Conservation (phyloP, 2,797 vertebrate species). For the Arnoldichthys spilopterus region DNA sequence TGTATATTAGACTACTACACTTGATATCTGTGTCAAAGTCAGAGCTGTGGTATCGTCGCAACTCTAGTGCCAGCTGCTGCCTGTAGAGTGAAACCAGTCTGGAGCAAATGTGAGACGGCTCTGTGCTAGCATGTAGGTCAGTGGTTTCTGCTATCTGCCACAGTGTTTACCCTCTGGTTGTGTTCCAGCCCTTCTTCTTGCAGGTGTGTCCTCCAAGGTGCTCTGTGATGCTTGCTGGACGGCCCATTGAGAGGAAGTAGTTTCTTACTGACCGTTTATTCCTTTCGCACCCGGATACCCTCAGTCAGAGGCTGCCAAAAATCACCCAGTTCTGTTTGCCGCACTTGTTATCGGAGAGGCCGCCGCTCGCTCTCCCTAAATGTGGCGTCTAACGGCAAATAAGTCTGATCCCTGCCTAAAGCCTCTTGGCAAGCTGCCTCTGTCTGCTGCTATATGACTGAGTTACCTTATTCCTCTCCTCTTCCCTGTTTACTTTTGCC, state of each 20-base stretch:
- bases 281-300: slow-evolving; percentile 26
- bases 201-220: slow-evolving; percentile 37
- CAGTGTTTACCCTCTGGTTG: slow-evolving; percentile 33
- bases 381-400: slow-evolving; percentile 34
- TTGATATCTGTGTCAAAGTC: background rate
- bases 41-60: background rate
- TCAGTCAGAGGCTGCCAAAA: slow-evolving; percentile 30
- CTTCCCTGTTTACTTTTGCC: slow-evolving; percentile 11
- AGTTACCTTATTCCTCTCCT: slow-evolving; percentile 16
- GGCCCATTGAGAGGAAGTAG: slow-evolving; percentile 39
- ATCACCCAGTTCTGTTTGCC: slow-evolving; percentile 44
- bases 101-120: slow-evolving; percentile 27
- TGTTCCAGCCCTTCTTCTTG: slow-evolving; percentile 27
- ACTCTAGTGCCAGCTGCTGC: slow-evolving; percentile 22
- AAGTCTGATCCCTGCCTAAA: slow-evolving; percentile 35
- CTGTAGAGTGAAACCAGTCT: slow-evolving; percentile 17
- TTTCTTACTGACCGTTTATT: slow-evolving; percentile 27
- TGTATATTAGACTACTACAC: background rate
- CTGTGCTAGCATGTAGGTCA: slow-evolving; percentile 42
- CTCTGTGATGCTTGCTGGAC: slow-evolving; percentile 53
- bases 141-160: slow-evolving; percentile 35
- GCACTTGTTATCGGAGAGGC: slow-evolving; percentile 28
- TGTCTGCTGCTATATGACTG: slow-evolving; percentile 42
- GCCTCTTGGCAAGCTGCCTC: slow-evolving; percentile 21
- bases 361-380: slow-evolving; percentile 27